Evolutionary conservation across 2,888 invertebrate genomes (phyloP), one percentile per base, ranked within the genome.

Genomic region (Fissipunctia ypsillon): DNA sequence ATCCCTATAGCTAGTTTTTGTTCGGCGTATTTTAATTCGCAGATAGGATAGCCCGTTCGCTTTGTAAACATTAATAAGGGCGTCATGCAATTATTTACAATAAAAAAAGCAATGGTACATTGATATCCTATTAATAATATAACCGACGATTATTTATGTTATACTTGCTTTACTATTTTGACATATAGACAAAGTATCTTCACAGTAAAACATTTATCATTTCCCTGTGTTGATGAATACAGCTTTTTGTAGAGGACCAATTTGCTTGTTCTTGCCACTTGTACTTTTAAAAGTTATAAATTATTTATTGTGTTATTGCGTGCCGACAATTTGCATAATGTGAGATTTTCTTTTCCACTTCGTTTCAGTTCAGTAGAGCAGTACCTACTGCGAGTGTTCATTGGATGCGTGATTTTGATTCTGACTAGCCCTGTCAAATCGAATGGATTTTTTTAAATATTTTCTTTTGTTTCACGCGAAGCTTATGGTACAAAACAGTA

Each of bases 251-350:
- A 19, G 12, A 50, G 28, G 61, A 73, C 61, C 25, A 67, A 61
- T 64, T 69, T 50, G 68, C 69, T 54, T 9, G 43, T 54, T 64
- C 45, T 69, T 70, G 70, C 73, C 77, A 81, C 75, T 83, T 76
- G 54, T 81, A 73, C 78, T 84, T 78, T 83, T 69, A 65, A 69
- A 67, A 70, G 35, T 35, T 52, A 68, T 76, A 63, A 54, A 78
- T 78, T 41, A 61, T 56, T 72, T 65, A 71, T 78, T 78, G 1
- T 48, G 6, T 45, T 67, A 63, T 81, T 56, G 74, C 74, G 59
- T 70, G 74, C 43, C 10, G 31, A 59, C 45, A 31, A 54, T 81
- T 16, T 64, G 48, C 38, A 76, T 77, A 69, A 60, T 52, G 10
- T 54, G n/a, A 59, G n/a, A 65, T 68, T 69, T 78, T 74, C 57